These are phyloP conservation scores for Macrobrachium nipponense DNA, from an alignment of 1,140 invertebrate species.

Conservation along the genomic window DNA sequence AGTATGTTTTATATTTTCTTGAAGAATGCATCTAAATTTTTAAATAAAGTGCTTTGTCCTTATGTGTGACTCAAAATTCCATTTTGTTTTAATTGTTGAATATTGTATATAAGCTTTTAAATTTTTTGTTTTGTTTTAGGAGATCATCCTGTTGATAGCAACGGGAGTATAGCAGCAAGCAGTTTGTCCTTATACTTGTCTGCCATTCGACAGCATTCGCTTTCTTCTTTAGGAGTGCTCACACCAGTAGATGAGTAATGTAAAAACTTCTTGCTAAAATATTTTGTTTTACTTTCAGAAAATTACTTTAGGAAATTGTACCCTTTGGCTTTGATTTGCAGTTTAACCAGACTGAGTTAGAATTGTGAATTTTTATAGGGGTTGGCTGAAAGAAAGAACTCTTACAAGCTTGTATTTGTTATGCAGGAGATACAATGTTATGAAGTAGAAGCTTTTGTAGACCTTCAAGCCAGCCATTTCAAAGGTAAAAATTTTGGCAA, in stretches of 20 bases:
- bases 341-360: not conserved
- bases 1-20: too few species aligned
- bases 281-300: not conserved
- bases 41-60: too few species aligned
- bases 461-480: too few species aligned
- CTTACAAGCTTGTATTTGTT: too few species aligned
- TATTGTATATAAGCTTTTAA: not conserved
- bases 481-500: too few species aligned
- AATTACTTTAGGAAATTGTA: not conserved
- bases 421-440: too few species aligned
- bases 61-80: too few species aligned
- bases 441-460: too few species aligned
- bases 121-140: not conserved
- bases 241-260: slow-evolving; percentile 19
- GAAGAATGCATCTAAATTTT: too few species aligned
- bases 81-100: too few species aligned
- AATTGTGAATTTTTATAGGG: not conserved
- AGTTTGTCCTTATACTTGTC: slow-evolving; percentile 12
- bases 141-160: not conserved
- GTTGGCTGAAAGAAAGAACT: not conserved
- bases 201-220: slow-evolving; percentile 8
- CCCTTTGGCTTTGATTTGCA: not conserved
- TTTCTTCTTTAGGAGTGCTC: slow-evolving; percentile 21
- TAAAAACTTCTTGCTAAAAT: not conserved
- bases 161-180: not conserved